Evolutionary conservation across 1,140 invertebrate genomes (phyloP).

Genomic region (Copidosoma floridanum): DNA sequence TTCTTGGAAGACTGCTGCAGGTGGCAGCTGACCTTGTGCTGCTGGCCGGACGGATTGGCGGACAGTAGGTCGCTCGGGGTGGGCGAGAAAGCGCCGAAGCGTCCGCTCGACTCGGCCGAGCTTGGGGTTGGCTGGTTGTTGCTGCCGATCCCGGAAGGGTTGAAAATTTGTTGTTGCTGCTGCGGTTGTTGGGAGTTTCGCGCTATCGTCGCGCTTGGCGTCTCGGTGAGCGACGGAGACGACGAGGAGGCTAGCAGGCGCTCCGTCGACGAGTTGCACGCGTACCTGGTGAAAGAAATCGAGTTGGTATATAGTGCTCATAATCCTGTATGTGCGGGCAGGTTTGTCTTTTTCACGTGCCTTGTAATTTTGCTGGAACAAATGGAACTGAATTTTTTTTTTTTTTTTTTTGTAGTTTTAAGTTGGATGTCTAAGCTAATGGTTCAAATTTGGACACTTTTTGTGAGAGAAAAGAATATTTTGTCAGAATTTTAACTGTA

Average conservation of each 20-base stretch:
- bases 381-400: too few species aligned
- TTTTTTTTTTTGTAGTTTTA: too few species aligned
- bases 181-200: neutral
- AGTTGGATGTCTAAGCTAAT: too few species aligned
- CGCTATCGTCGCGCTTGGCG: conserved; percentile 29
- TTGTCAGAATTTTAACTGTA: too few species aligned
- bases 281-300: conserved; percentile 30
- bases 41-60: conserved; percentile 17
- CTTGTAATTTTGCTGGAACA: too few species aligned
- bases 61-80: conserved; percentile 32
- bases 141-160: conserved; percentile 6
- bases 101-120: conserved; percentile 11
- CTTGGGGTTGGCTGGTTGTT: conserved; percentile 32
- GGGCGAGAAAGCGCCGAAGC: conserved; percentile 37
- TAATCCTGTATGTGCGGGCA: too few species aligned
- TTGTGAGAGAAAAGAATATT: too few species aligned
- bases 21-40: conserved; percentile 28
- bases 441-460: too few species aligned
- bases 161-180: conserved; percentile 14
- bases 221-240: conserved; percentile 59
- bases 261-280: conserved; percentile 46
- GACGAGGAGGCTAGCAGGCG: conserved; percentile 50
- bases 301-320: too few species aligned
- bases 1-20: conserved; percentile 14
- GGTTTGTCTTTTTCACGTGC: too few species aligned